Percentiles rank a stretch among this genome's conserved stretches.
Evolutionary conservation across 2,797 vertebrate genomes (phyloP).

Genomic region (Pseudotriccus pelzelni): DNA sequence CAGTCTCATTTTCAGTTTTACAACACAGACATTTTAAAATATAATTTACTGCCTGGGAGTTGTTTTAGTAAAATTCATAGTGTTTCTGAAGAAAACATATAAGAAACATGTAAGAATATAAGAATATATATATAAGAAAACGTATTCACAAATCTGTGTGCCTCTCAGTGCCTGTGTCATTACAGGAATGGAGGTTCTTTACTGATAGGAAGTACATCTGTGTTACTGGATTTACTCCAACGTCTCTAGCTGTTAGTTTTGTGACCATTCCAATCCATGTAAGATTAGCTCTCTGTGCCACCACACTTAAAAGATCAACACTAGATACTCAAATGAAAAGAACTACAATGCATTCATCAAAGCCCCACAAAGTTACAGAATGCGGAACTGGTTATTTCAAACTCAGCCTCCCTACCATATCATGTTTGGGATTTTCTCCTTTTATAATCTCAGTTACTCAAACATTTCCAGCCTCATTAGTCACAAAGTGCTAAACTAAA

Average conservation of each 20-base stretch:
- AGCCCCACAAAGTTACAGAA: not conserved
- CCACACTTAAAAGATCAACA: not conserved
- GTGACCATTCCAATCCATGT: not conserved
- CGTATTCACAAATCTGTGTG: not conserved
- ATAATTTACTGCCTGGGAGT: not conserved
- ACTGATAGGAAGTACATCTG: not conserved
- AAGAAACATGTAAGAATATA: not conserved
- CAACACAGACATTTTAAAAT: not conserved
- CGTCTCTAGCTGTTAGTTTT: not conserved
- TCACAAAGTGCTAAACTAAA: not conserved
- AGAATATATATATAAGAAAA: too few species aligned
- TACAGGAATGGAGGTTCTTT: slow-evolving; percentile 3
- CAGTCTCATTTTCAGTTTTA: not conserved
- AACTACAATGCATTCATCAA: not conserved
- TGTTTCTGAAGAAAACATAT: not conserved
- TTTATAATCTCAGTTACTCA: not conserved
- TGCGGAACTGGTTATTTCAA: not conserved
- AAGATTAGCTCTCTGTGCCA: not conserved
- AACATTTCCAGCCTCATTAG: not conserved
- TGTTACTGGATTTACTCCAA: slow-evolving; percentile 42
- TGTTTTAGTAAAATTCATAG: not conserved
- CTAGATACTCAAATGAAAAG: not conserved
- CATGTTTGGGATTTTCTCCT: not conserved
- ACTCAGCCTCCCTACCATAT: not conserved
- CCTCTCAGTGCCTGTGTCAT: not conserved